These are phyloP conservation scores for Sphecodes monilicornis DNA, from an alignment of 2,888 invertebrate genomes.

Conservation along the genomic window DNA sequence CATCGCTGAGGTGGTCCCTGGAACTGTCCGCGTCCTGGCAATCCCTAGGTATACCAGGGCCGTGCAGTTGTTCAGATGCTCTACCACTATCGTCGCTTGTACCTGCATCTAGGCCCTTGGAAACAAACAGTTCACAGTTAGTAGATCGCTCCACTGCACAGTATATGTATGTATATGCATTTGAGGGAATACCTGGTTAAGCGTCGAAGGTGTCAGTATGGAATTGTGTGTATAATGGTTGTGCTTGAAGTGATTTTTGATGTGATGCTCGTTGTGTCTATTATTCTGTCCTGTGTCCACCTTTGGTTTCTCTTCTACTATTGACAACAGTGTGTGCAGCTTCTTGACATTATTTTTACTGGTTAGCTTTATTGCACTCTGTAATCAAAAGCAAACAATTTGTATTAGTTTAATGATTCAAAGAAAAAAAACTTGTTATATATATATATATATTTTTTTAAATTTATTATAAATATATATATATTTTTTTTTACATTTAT, in stretches of 20 bases:
- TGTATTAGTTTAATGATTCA: neutral
- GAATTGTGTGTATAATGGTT: conserved; percentile 84
- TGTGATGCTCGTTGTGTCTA: conserved; percentile 84
- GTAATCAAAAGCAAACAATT: conserved; percentile 69
- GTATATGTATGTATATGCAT: neutral
- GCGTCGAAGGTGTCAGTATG: conserved; percentile 83
- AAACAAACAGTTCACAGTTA: neutral
- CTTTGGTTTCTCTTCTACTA: conserved; percentile 86
- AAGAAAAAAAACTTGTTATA: neutral
- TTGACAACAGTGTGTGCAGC: conserved; percentile 85
- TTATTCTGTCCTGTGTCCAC: conserved; percentile 86
- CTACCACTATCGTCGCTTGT: conserved; percentile 94
- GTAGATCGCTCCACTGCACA: neutral
- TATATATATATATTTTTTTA: no score
- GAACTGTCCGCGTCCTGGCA: conserved; percentile 92
- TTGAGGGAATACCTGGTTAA: conserved; percentile 80
- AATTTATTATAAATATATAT: no score
- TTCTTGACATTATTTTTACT: conserved; percentile 87
- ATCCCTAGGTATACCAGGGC: conserved; percentile 86
- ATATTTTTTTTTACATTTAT: no score
- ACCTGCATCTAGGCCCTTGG: conserved; percentile 91
- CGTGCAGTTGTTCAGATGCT: conserved; percentile 92
- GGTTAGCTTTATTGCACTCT: conserved; percentile 87
- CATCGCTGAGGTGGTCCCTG: conserved; percentile 94
- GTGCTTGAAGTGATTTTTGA: conserved; percentile 84